Evolutionary conservation across 2,888 invertebrate species (phyloP), one percentile per base, ranked within the genome.

Genomic region (Erebia palarica): DNA sequence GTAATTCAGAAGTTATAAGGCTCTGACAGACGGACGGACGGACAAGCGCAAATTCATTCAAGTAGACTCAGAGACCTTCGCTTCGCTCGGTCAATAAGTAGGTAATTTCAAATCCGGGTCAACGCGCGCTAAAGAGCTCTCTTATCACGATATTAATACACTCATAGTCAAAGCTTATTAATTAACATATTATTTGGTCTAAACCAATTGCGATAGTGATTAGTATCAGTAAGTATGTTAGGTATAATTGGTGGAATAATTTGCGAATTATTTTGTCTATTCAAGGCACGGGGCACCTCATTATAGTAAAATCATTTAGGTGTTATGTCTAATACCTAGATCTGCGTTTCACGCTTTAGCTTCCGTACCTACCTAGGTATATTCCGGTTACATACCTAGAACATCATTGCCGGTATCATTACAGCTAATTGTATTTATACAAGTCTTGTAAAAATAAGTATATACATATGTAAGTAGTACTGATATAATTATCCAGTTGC

Each of bases 61-160:
- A n/a, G n/a, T n/a, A n/a, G n/a, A n/a, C n/a, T n/a, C n/a, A n/a
- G n/a, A n/a, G n/a, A n/a, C n/a, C n/a, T n/a, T n/a, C n/a, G n/a
- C n/a, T n/a, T n/a, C n/a, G n/a, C n/a, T n/a, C n/a, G n/a, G n/a
- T n/a, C n/a, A n/a, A n/a, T n/a, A n/a, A n/a, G n/a, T n/a, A n/a
- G n/a, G 53, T 47, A 58, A 65, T 68, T 68, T 75, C 55, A 73
- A 76, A 77, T 78, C 78, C 78, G 78, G 78, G 78, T 78, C 77
- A 75, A 73, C 70, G 77, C 70, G 75, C 76, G 76, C 76, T 76
- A 71, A 73, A 68, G 70, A 57, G 65, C 63, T 73, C 65, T 75
- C 53, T 71, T 75, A 72, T 71, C 68, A 44, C 21, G 53, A 65
- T 59, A 59, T 27, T 58, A 65, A 63, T 16, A 42, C 65, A 61